A percentile compares a stretch with the other conserved stretches of the same genome.
Conservation (phyloP, 2,797 vertebrate species). For the Hapalemur alaotrensis region DNA sequence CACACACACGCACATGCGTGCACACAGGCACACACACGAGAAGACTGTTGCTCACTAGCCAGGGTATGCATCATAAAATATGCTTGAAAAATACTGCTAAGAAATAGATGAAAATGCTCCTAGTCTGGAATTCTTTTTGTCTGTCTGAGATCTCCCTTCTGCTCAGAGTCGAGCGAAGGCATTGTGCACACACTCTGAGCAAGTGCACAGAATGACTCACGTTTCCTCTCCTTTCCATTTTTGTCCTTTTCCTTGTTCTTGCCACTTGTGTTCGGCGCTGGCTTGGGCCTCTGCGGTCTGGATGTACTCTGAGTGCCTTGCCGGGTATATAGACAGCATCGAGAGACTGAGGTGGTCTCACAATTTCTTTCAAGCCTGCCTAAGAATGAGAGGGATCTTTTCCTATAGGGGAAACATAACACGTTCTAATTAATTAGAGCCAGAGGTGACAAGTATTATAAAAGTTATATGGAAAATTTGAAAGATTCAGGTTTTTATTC, state of each 20-base stretch:
- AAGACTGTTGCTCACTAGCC: not conserved
- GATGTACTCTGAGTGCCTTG: not conserved
- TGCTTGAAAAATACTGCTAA: not conserved
- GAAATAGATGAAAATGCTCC: not conserved
- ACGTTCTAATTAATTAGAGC: not conserved
- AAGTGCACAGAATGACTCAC: not conserved
- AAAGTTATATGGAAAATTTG: not conserved
- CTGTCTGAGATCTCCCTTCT: not conserved
- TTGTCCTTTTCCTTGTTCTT: not conserved
- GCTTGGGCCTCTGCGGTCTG: not conserved
- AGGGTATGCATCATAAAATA: not conserved
- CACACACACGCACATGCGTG: not conserved
- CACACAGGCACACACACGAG: not conserved
- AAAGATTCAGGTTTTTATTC: not conserved
- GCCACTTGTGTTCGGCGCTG: fast-evolving
- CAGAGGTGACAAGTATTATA: not conserved
- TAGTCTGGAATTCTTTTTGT: not conserved
- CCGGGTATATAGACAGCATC: not conserved
- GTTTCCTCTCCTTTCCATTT: not conserved
- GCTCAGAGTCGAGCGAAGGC: not conserved
- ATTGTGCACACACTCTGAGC: not conserved
- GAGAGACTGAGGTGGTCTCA: not conserved
- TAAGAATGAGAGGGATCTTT: not conserved
- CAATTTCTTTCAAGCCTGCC: not conserved
- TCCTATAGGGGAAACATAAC: not conserved